Conservation (phyloP, 2,888 invertebrate species). For the Cephalotes varians region DNA sequence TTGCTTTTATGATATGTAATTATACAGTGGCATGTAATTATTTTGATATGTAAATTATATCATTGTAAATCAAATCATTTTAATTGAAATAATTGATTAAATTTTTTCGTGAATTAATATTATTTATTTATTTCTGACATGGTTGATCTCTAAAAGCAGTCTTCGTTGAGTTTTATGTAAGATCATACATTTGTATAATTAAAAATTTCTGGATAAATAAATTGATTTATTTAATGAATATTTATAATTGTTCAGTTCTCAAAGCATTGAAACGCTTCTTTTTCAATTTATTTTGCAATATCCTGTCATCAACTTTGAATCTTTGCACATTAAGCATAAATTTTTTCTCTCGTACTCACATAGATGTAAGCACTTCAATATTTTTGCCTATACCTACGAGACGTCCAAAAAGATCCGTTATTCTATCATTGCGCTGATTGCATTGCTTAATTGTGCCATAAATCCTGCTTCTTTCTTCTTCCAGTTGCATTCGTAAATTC, state of each 20-base stretch:
- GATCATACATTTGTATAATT: neutral
- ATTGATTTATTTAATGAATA: neutral
- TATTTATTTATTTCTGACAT: slow-evolving; percentile 10
- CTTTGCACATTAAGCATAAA: slow-evolving; percentile 28
- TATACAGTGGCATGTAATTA: slow-evolving; percentile 7
- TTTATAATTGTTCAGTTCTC: neutral
- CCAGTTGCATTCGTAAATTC: slow-evolving; percentile 27
- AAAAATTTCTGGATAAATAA: slow-evolving; percentile 1
- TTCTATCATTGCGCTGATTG: neutral
- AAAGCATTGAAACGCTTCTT: slow-evolving; percentile 47
- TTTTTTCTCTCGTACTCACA: neutral
- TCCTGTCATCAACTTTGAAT: slow-evolving; percentile 8
- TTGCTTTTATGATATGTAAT: slow-evolving; percentile 17
- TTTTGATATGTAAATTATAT: slow-evolving; percentile 23
- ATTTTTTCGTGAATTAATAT: slow-evolving; percentile 7
- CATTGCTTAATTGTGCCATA: slow-evolving; percentile 6
- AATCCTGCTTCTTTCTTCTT: neutral
- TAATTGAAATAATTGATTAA: neutral
- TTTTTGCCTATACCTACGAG: neutral
- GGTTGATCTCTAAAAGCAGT: slow-evolving; percentile 8
- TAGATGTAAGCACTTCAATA: slow-evolving; percentile 33
- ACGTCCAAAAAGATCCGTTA: neutral
- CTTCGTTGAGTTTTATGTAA: neutral
- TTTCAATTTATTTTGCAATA: slow-evolving; percentile 28
- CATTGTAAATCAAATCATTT: slow-evolving; percentile 1